These are phyloP conservation scores for Formica aserva DNA, from an alignment of 2,888 invertebrate genomes.

Conservation along the genomic window DNA sequence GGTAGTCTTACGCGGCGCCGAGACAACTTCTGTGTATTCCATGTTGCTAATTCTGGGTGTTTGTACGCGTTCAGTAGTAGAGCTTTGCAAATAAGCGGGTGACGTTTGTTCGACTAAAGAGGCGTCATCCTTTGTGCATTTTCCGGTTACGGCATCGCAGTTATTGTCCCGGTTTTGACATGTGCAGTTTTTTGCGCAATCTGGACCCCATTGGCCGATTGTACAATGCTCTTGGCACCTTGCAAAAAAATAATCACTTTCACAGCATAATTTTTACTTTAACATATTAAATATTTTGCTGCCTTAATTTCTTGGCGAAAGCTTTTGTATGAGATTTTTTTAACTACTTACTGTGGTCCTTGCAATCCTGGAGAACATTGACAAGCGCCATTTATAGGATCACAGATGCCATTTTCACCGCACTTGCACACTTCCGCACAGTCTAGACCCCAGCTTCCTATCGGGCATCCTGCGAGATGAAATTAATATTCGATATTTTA, in stretches of 20 bases:
- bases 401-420: slow-evolving; percentile 88
- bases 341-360: slow-evolving; percentile 88
- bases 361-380: slow-evolving; percentile 90
- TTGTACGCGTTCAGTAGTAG: slow-evolving; percentile 26
- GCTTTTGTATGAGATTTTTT: not conserved
- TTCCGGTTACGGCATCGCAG: slow-evolving; percentile 87
- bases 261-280: not conserved
- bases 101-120: slow-evolving; percentile 11
- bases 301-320: not conserved
- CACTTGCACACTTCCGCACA: slow-evolving; percentile 91
- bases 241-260: slow-evolving; percentile 54
- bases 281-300: not conserved
- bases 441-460: slow-evolving; percentile 91
- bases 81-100: not conserved
- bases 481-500: slow-evolving; percentile 1
- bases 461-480: slow-evolving; percentile 88
- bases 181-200: slow-evolving; percentile 88
- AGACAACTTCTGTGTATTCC: slow-evolving; percentile 6
- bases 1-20: slow-evolving; percentile 25
- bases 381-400: slow-evolving; percentile 89
- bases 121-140: slow-evolving; percentile 84
- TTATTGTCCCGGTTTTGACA: slow-evolving; percentile 87
- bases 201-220: slow-evolving; percentile 90
- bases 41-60: slow-evolving; percentile 14
- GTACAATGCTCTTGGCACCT: slow-evolving; percentile 87